Base-by-base conservation (phyloP, 2,888 invertebrate genomes). In the Shargacucullia verbasci region DNA sequence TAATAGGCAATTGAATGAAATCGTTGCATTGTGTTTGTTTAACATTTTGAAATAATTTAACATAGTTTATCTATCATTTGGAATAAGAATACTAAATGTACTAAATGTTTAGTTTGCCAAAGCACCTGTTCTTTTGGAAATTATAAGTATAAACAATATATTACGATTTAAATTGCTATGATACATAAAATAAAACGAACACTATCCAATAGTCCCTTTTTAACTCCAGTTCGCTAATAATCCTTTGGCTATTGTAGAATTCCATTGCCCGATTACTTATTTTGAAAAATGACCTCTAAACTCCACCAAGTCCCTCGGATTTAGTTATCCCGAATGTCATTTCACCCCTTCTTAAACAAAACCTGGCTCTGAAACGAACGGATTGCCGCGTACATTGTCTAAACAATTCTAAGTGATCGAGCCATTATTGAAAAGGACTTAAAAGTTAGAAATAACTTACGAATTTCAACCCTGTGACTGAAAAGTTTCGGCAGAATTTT, bases 341-440 rank as follows among this genome's bases (percentile, higher is more conserved):
- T 91, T 90, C 88, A 88, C 86, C 93, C 93, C 88, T 88, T 89
- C 86, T 87, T 85, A 82, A 87, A 85, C 86, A 86, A 87, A 88
- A 91, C 88, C 91, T 93, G 91, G 81, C 83, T 88, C 85, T 89
- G 89, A 90, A 88, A 83, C 84, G 85, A 86, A 89, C 88, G 90
- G 89, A 92, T 90, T 91, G 90, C 87, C 82, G 78, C 82, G 84
- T 83, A 88, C 87, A 89, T 89, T 90, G 89, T 91, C 90, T 91
- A 89, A 91, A 88, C 88, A 89, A 90, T 89, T 87, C 87, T 86
- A 89, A 90, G 84, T 88, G 86, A 89, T 88, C 84, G 76, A 74
- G 68, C 62, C 69, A 77, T 81, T 63, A 56, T 39, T 15, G 33
- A 78, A 62, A 90, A 85, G 34, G 82, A 66, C 82, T 27, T 81